phyloP scores from a whole-genome alignment of 2,113 vertebrate genomes.

The Picathartes gymnocephalus region DNA sequence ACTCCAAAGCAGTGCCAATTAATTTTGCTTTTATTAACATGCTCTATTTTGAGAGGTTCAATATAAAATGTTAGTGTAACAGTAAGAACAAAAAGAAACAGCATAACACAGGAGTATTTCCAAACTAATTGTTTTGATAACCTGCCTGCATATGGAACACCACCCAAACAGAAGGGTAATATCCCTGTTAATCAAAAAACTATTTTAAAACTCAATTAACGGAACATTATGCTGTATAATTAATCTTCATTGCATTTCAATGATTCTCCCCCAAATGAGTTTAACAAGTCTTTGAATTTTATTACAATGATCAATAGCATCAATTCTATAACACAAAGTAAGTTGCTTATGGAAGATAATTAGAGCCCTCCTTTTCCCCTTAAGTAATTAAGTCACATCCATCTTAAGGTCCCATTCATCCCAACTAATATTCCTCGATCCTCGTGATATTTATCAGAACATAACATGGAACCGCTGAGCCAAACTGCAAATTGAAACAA shows the following conservation, averaged over 20 bases:
- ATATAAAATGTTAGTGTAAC: conserved; percentile 5
- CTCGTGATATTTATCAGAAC: conserved; percentile 9
- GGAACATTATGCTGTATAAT: conserved; percentile 76
- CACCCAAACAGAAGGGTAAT: conserved; percentile 69
- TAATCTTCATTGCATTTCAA: conserved; percentile 79
- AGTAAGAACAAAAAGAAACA: conserved; percentile 15
- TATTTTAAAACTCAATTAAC: conserved; percentile 82
- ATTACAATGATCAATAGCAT: conserved; percentile 75
- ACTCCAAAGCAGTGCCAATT: conserved; percentile 47
- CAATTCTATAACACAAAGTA: conserved; percentile 67
- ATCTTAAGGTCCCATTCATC: conserved; percentile 53
- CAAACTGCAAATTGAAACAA: conserved; percentile 7
- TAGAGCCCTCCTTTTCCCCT: conserved; percentile 42
- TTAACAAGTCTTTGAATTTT: conserved; percentile 70
- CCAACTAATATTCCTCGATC: conserved; percentile 30
- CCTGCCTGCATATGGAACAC: conserved; percentile 50
- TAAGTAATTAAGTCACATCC: conserved; percentile 71
- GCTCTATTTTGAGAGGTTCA: not conserved
- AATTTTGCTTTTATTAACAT: conserved; percentile 57
- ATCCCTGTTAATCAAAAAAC: conserved; percentile 78
- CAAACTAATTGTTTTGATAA: conserved; percentile 57
- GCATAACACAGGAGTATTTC: not conserved
- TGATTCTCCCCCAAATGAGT: conserved; percentile 55
- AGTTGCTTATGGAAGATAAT: conserved; percentile 64
- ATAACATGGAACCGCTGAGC: not conserved